These are phyloP conservation scores for Vulpes ferrilata DNA, from an alignment of 2,113 vertebrate genomes.

Conservation along the genomic window DNA sequence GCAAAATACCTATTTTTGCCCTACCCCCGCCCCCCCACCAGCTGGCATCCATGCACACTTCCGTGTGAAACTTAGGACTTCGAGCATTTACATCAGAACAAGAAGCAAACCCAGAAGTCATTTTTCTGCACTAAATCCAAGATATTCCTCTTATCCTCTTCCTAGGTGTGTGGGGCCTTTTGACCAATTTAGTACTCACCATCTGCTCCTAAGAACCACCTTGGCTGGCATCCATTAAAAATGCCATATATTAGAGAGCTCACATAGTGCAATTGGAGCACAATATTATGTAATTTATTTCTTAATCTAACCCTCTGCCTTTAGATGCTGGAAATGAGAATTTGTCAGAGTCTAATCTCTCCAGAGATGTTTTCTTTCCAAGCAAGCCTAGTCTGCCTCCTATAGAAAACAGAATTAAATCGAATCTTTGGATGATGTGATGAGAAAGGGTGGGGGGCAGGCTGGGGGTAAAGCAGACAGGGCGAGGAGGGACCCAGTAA, in stretches of 20 bases:
- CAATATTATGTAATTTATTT: conserved; percentile 73
- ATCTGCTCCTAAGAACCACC: conserved; percentile 53
- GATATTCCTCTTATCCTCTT: conserved; percentile 43
- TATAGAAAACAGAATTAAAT: conserved; percentile 73
- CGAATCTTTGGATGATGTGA: conserved; percentile 60
- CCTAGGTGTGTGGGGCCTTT: conserved; percentile 8
- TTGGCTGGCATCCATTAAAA: conserved; percentile 62
- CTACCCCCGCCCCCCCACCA: background rate
- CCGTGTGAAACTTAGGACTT: background rate
- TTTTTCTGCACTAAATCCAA: conserved; percentile 56
- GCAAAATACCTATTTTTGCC: background rate
- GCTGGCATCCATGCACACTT: background rate
- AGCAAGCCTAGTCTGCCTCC: conserved; percentile 68
- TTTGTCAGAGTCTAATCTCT: conserved; percentile 78
- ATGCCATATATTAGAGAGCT: conserved; percentile 69
- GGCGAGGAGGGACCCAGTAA: background rate
- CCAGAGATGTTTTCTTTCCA: conserved; percentile 75
- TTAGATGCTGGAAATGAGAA: conserved; percentile 79
- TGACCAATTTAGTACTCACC: background rate
- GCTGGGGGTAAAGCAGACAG: background rate
- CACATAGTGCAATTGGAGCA: conserved; percentile 37
- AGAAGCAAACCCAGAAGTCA: background rate
- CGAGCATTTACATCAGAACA: conserved; percentile 17
- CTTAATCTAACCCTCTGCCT: conserved; percentile 76
- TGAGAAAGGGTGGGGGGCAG: background rate